Evolutionary conservation across 2,113 vertebrate species (phyloP).

Genomic region (Casuarius casuarius): DNA sequence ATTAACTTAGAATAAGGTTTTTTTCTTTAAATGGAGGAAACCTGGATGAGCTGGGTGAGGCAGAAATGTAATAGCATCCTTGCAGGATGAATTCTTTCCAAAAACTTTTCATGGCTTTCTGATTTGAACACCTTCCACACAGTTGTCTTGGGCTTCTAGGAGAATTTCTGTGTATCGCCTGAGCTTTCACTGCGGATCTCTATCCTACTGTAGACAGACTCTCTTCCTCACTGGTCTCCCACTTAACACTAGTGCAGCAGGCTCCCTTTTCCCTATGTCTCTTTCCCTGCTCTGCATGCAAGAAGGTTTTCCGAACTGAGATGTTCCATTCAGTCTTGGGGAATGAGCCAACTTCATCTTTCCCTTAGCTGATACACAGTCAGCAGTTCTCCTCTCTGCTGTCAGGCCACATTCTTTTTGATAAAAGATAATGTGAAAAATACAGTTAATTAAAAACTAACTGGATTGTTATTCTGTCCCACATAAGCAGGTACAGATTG

Average conservation of each 20-base stretch:
- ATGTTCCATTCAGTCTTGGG: background rate
- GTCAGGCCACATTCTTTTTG: background rate
- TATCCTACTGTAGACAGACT: background rate
- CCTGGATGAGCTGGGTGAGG: background rate
- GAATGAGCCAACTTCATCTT: background rate
- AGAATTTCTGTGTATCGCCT: background rate
- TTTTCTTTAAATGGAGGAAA: background rate
- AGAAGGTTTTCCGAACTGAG: background rate
- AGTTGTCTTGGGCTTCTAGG: background rate
- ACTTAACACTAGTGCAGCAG: background rate
- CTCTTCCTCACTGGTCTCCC: background rate
- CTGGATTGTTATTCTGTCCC: background rate
- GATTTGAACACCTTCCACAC: background rate
- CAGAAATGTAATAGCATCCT: background rate
- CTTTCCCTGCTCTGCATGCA: background rate
- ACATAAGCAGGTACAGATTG: background rate
- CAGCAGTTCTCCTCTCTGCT: background rate
- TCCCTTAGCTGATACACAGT: background rate
- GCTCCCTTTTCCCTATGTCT: background rate
- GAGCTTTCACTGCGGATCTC: background rate
- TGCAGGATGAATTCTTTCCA: background rate
- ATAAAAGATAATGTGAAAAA: background rate
- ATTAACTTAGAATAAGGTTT: background rate
- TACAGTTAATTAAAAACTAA: background rate
- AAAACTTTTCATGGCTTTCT: background rate